phyloP scores from a whole-genome alignment of 2,113 vertebrate species.

The Coregonus clupeaformis region DNA sequence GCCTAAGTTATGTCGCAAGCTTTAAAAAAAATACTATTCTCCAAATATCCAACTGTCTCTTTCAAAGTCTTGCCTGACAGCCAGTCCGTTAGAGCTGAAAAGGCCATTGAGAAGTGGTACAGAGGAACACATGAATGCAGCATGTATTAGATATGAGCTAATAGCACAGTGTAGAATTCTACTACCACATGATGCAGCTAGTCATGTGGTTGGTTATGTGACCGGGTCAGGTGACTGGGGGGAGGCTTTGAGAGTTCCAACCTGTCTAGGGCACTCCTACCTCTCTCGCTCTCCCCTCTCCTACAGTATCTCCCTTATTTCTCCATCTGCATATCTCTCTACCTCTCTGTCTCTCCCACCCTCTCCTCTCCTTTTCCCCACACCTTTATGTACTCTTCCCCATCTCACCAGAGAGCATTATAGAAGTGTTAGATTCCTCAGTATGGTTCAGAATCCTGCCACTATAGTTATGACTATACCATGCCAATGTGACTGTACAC shows the following conservation, averaged over 20 bases:
- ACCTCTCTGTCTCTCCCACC: no score
- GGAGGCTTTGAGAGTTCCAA: no score
- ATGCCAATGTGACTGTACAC: background rate
- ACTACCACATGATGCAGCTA: slow-evolving; percentile 14
- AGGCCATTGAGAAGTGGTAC: no score
- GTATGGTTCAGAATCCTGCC: background rate
- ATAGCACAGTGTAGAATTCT: slow-evolving; percentile 8
- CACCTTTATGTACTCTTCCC: background rate
- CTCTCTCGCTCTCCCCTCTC: background rate
- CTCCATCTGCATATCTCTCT: no score
- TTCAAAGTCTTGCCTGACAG: no score
- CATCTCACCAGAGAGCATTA: background rate
- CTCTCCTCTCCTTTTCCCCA: no score
- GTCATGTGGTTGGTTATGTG: slow-evolving; percentile 42
- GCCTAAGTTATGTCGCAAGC: no score
- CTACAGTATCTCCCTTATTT: no score
- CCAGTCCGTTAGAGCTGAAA: no score
- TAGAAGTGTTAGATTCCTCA: slow-evolving; percentile 47
- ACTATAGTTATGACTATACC: background rate
- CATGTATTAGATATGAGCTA: background rate
- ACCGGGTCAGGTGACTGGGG: slow-evolving; percentile 45
- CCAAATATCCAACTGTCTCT: no score
- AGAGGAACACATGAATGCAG: no score
- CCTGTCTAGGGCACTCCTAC: background rate
- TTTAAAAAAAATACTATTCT: no score